Evolutionary conservation across 2,888 invertebrate species (phyloP).

Genomic region (Tenthredo livida): DNA sequence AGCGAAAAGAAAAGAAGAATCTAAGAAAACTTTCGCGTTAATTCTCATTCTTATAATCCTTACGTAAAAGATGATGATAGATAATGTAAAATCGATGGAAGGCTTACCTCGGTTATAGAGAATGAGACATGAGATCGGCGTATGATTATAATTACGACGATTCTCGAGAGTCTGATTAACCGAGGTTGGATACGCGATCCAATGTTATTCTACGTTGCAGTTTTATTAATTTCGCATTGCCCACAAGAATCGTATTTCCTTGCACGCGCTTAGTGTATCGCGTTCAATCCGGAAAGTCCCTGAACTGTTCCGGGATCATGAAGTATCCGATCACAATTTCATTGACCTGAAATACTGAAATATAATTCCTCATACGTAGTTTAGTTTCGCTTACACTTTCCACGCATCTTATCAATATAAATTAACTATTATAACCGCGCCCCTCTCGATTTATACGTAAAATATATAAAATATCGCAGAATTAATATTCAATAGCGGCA

Average conservation of each 20-base stretch:
- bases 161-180: conserved; percentile 25
- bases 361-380: conserved; percentile 34
- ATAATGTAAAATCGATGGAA: not conserved
- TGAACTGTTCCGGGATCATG: conserved; percentile 47
- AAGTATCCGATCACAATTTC: conserved; percentile 26
- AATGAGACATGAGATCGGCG: not conserved
- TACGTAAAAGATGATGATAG: not conserved
- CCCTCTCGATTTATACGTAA: not conserved
- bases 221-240: conserved; percentile 43
- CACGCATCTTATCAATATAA: not conserved
- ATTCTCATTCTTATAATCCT: not conserved
- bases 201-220: conserved; percentile 49
- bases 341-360: conserved; percentile 43
- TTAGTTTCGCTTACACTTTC: conserved; percentile 22
- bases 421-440: not conserved
- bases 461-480: not conserved
- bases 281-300: conserved; percentile 36
- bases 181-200: conserved; percentile 28
- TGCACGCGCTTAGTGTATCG: conserved; percentile 41
- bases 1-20: not conserved
- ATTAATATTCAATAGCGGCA: not conserved
- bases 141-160: not conserved
- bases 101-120: not conserved
- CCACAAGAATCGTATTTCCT: conserved; percentile 36
- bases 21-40: not conserved